These are phyloP conservation scores for Serranus cabrilla DNA, from an alignment of 2,797 vertebrate genomes.

Conservation along the genomic window DNA sequence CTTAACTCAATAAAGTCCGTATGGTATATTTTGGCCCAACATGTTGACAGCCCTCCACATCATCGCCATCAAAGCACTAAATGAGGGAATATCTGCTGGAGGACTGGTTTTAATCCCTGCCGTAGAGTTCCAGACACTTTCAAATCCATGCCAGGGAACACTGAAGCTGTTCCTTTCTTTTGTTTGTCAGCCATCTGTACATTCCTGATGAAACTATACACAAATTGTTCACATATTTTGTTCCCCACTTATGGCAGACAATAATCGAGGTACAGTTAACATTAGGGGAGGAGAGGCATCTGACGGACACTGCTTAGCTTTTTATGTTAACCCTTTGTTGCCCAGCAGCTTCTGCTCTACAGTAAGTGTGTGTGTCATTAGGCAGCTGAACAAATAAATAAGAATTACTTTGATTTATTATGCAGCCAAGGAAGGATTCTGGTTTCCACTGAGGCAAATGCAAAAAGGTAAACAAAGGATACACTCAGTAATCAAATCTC, in stretches of 20 bases:
- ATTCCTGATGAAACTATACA: slow-evolving; percentile 25
- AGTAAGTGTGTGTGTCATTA: slow-evolving; percentile 3
- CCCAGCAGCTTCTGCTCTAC: not conserved
- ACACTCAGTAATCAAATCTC: slow-evolving; percentile 33
- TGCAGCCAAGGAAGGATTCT: not conserved
- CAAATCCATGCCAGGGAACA: slow-evolving; percentile 34
- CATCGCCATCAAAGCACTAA: slow-evolving; percentile 22
- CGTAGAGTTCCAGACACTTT: slow-evolving; percentile 25
- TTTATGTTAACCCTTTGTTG: not conserved
- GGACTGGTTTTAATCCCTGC: slow-evolving; percentile 44
- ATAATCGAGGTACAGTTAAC: not conserved
- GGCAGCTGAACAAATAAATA: slow-evolving; percentile 33
- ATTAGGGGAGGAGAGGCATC: not conserved
- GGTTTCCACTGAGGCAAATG: slow-evolving; percentile 8
- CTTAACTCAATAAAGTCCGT: not conserved
- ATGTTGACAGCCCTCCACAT: slow-evolving; percentile 3
- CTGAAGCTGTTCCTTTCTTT: slow-evolving; percentile 30
- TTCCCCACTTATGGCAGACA: not conserved
- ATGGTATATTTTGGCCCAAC: slow-evolving; percentile 9
- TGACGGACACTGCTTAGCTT: not conserved
- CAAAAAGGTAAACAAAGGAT: slow-evolving; percentile 44
- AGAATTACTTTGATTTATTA: slow-evolving; percentile 33
- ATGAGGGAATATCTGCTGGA: slow-evolving; percentile 33
- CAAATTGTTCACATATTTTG: slow-evolving; percentile 9
- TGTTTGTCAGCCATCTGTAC: slow-evolving; percentile 62